Conservation (phyloP, 1,140 invertebrate genomes). For the Hyphantria cunea region DNA sequence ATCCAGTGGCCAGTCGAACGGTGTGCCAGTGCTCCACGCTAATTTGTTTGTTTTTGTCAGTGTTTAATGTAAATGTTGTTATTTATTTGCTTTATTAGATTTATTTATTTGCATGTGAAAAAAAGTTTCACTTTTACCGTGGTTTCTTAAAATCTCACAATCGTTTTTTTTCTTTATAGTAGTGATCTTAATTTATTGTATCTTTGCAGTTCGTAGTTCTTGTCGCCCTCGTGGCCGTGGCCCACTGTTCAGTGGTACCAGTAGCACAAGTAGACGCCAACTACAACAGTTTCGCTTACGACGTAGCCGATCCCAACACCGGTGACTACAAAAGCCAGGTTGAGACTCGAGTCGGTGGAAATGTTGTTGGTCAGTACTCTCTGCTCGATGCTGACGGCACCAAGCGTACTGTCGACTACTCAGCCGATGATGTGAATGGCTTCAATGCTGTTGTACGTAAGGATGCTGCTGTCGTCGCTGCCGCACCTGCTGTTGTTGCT, state of each 20-base stretch:
- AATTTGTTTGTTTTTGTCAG: too few relatives aligned
- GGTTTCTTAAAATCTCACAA: too few relatives aligned
- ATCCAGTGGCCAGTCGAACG: too few relatives aligned
- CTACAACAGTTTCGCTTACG: constrained; percentile 52
- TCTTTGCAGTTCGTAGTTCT: constrained; percentile 56
- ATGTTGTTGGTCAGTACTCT: constrained; percentile 51
- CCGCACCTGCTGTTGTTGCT: constrained; percentile 21
- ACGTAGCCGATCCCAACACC: constrained; percentile 57
- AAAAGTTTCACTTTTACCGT: too few relatives aligned
- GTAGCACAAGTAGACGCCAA: constrained; percentile 45
- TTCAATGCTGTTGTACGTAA: constrained; percentile 53
- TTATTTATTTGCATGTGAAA: too few relatives aligned
- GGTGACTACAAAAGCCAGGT: constrained; percentile 60
- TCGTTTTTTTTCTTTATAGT: too few relatives aligned
- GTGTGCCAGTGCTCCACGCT: too few relatives aligned
- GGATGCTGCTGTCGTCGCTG: constrained; percentile 36
- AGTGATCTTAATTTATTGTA: not conserved
- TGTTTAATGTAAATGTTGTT: too few relatives aligned
- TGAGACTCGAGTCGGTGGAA: constrained; percentile 46
- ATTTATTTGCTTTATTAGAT: too few relatives aligned
- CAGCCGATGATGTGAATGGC: constrained; percentile 50
- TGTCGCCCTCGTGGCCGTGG: constrained; percentile 45
- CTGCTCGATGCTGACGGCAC: constrained; percentile 53
- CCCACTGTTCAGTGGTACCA: constrained; percentile 42
- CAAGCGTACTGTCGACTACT: constrained; percentile 51